phyloP scores from a whole-genome alignment of 2,888 invertebrate species.

The Folsomia manolachei region DNA sequence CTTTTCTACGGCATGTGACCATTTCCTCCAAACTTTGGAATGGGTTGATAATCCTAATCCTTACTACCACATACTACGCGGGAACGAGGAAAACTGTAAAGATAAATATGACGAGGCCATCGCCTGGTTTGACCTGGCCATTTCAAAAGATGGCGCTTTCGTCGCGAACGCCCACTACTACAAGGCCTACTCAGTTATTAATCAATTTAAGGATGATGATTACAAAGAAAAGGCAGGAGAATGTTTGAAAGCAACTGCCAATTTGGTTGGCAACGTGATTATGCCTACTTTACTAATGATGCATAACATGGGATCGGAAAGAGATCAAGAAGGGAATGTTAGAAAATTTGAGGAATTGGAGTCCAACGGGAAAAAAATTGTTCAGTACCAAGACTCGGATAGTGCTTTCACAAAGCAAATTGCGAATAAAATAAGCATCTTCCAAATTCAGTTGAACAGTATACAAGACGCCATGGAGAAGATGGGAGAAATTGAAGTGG shows the following conservation, averaged over 20 bases:
- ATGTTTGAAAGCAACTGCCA: too few species aligned
- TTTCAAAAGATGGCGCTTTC: slow-evolving; percentile 17
- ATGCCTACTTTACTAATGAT: too few species aligned
- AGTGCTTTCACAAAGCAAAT: not conserved
- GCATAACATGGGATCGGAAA: too few species aligned
- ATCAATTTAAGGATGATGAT: not conserved
- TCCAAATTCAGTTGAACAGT: too few species aligned
- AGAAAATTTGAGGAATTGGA: too few species aligned
- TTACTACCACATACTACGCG: not conserved
- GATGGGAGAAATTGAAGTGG: not conserved
- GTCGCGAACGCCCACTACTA: slow-evolving; percentile 23
- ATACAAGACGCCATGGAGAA: not conserved
- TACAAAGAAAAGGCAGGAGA: slow-evolving; percentile 32
- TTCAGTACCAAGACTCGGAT: not conserved
- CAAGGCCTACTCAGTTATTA: slow-evolving; percentile 12
- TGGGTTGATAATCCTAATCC: not conserved
- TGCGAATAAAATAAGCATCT: too few species aligned
- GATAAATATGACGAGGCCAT: slow-evolving; percentile 9
- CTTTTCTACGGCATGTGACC: not conserved
- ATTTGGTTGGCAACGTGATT: too few species aligned
- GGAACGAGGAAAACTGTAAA: not conserved
- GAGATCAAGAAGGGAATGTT: too few species aligned
- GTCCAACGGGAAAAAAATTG: too few species aligned
- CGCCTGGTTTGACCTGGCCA: slow-evolving; percentile 21
- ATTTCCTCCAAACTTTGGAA: not conserved